A percentile compares a stretch with the other conserved stretches of the same genome.
Conservation (phyloP, 2,113 vertebrate genomes). For the pig (Sus scrofa) region T2T-Sscrofa CM000822.6:48374501-48375000, state of each 20-base stretch:
- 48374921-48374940: background rate
- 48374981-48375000: constrained; percentile 35
- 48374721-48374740: constrained; percentile 4
- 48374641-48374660: constrained; percentile 72
- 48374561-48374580: constrained; percentile 58
- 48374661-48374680: constrained; percentile 46
- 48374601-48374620: constrained; percentile 26
- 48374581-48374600: constrained; percentile 24
- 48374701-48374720: background rate
- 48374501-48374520: constrained; percentile 30
- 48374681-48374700: constrained; percentile 41
- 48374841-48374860: background rate
- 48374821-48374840: background rate
- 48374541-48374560: constrained; percentile 61
- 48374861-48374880: constrained; percentile 21
- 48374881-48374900: background rate
- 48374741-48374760: background rate
- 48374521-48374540: constrained; percentile 36
- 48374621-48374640: constrained; percentile 5
- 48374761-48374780: constrained; percentile 28
- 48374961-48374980: background rate
- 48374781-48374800: background rate
- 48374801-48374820: background rate
- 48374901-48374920: constrained; percentile 23
- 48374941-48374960: background rate